Conservation (phyloP, 2,797 vertebrate genomes). For the Nannoperca australis region DNA sequence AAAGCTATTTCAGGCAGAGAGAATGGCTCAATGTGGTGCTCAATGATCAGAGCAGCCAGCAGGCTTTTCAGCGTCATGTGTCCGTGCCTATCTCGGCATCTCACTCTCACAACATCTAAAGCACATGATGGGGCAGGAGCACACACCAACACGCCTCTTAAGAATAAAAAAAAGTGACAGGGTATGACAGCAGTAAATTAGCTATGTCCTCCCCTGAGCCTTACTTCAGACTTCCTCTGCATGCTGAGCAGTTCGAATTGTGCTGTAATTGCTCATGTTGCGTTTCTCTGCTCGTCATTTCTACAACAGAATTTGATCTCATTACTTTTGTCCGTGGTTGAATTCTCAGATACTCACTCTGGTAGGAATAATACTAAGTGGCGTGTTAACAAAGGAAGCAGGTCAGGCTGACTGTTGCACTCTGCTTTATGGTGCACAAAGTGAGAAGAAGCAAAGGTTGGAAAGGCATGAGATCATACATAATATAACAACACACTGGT, state of each 20-base stretch:
- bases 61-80: conserved; percentile 71
- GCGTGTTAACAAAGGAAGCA: conserved; percentile 55
- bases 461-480: conserved; percentile 4
- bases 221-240: conserved; percentile 61
- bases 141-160: conserved; percentile 72
- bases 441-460: conserved; percentile 29
- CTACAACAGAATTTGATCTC: conserved; percentile 69
- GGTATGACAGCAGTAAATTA: conserved; percentile 81
- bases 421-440: conserved; percentile 32
- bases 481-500: conserved; percentile 17
- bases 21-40: conserved; percentile 77
- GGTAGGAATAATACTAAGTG: conserved; percentile 58
- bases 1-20: conserved; percentile 78
- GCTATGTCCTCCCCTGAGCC: conserved; percentile 77
- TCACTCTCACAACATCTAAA: conserved; percentile 67
- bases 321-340: conserved; percentile 67
- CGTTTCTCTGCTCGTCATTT: conserved; percentile 62
- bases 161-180: conserved; percentile 66
- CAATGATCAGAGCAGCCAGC: conserved; percentile 75
- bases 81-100: conserved; percentile 64
- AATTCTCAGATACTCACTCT: conserved; percentile 50
- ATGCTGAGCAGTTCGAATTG: conserved; percentile 73
- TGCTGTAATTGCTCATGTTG: conserved; percentile 76
- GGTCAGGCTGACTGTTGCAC: conserved; percentile 26
- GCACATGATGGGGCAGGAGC: conserved; percentile 64